Conservation (phyloP, 2,797 vertebrate genomes). For the Mormyrus hasselquistii region DNA sequence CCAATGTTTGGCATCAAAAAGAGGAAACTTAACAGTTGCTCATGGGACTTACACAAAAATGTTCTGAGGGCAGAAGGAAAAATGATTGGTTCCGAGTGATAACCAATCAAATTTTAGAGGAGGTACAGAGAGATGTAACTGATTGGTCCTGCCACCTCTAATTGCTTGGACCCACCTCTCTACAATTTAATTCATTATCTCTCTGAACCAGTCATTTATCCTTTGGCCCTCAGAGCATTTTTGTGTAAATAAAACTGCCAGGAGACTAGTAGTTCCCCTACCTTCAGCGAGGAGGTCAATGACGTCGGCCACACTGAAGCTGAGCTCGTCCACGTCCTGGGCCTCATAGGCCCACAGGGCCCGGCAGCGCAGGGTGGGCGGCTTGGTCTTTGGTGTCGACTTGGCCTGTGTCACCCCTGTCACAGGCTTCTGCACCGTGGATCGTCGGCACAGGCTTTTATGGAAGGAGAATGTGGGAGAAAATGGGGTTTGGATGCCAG, state of each 20-base stretch:
- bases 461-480: background rate
- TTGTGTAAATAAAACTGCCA: background rate
- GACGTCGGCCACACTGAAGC: constrained; percentile 67
- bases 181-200: background rate
- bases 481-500: background rate
- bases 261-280: constrained; percentile 30
- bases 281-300: constrained; percentile 71
- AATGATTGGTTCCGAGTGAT: background rate
- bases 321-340: constrained; percentile 77
- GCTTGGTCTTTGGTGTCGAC: constrained; percentile 59
- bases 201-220: background rate
- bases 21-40: background rate
- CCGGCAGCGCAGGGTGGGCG: constrained; percentile 59
- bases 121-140: background rate
- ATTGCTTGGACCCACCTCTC: background rate
- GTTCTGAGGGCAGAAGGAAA: background rate
- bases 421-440: constrained; percentile 65
- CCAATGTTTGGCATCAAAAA: background rate
- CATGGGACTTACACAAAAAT: background rate
- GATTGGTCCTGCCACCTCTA: background rate
- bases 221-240: background rate
- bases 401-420: constrained; percentile 63
- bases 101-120: background rate
- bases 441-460: constrained; percentile 63
- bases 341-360: constrained; percentile 75